Conservation (phyloP, 1,140 invertebrate genomes). For the Arion vulgaris region DNA sequence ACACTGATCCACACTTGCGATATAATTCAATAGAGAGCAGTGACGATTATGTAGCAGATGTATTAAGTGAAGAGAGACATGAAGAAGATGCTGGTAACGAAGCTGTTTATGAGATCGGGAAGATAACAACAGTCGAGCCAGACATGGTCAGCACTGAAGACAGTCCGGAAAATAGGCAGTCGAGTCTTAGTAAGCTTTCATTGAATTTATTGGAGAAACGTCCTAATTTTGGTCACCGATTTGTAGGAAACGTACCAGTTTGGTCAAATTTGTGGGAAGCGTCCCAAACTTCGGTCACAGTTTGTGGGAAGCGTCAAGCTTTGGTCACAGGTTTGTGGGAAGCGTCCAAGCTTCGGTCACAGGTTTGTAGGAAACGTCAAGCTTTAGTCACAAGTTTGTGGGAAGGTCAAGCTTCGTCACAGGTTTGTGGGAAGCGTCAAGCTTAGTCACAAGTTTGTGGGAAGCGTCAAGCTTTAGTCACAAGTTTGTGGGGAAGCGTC, state of each 20-base stretch:
- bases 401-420: neutral
- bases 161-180: no score
- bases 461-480: neutral
- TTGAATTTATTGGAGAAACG: neutral
- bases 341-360: neutral
- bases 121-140: no score
- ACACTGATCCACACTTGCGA: neutral
- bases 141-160: no score
- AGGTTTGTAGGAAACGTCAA: slow-evolving; percentile 7
- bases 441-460: neutral
- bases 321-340: slow-evolving; percentile 14
- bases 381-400: slow-evolving; percentile 1
- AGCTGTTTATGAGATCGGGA: no score
- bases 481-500: neutral
- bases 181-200: neutral
- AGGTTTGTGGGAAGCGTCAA: neutral
- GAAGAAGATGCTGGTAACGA: neutral
- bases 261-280: neutral
- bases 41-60: neutral
- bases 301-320: slow-evolving; percentile 8
- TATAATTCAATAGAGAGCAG: neutral
- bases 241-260: neutral
- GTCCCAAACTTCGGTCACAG: neutral
- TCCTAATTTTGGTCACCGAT: neutral
- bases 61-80: neutral